phyloP scores from a whole-genome alignment of 2,797 vertebrate genomes.

The Morelia viridis region DNA sequence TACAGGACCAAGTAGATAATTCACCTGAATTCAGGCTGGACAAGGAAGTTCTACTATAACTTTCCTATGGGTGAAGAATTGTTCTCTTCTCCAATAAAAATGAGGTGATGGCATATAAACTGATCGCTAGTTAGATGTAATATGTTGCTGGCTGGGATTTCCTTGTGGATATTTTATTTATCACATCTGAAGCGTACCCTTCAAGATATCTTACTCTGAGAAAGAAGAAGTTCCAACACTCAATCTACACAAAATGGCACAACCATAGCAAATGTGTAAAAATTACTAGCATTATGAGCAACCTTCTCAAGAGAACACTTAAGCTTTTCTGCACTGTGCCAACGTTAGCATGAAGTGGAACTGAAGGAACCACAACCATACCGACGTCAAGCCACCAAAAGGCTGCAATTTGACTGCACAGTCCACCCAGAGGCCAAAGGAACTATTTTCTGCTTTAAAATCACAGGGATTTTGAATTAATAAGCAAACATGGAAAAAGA shows the following conservation, averaged over 20 bases:
- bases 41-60: not conserved
- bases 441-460: constrained; percentile 30
- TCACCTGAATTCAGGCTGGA: not conserved
- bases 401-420: not conserved
- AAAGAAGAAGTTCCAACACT: not conserved
- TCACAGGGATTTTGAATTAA: constrained; percentile 2
- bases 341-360: not conserved
- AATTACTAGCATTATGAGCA: not conserved
- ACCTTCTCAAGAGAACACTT: not conserved
- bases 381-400: not conserved
- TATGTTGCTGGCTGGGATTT: not conserved
- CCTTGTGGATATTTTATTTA: not conserved
- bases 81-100: not conserved
- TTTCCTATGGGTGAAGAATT: not conserved
- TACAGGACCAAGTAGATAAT: not conserved
- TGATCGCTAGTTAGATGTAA: not conserved
- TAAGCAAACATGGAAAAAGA: not conserved
- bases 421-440: not conserved
- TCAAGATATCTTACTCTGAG: not conserved
- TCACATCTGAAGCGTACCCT: not conserved
- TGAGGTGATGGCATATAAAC: not conserved
- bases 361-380: not conserved
- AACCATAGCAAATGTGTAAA: not conserved
- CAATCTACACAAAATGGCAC: not conserved
- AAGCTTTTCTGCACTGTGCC: not conserved